These are phyloP conservation scores for Uropsilus gracilis DNA, from an alignment of 2,113 vertebrate genomes.

Conservation along the genomic window DNA sequence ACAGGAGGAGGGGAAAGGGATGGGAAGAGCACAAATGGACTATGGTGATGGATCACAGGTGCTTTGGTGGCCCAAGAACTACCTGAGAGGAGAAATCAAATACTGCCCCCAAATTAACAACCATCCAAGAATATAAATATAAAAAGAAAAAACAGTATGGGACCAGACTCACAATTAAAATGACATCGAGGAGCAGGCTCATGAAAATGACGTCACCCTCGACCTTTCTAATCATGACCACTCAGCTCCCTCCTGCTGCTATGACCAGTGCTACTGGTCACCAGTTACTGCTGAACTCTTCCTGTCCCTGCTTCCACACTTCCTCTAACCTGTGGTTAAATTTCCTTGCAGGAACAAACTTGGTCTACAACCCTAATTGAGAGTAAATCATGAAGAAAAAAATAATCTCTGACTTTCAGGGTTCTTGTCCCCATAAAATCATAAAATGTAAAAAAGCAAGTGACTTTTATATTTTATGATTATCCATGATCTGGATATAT, in stretches of 20 bases:
- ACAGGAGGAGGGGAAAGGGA: too few relatives aligned
- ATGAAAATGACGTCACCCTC: background rate
- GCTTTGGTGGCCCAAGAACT: too few relatives aligned
- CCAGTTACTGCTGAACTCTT: background rate
- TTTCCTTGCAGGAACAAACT: background rate
- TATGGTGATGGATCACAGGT: too few relatives aligned
- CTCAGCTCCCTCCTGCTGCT: rapidly evolving
- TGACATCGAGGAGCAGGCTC: background rate
- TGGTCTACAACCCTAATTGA: background rate
- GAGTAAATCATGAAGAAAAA: background rate
- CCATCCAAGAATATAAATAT: background rate
- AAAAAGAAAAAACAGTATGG: background rate
- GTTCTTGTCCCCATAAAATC: background rate
- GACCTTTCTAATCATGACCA: background rate
- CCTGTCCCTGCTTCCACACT: background rate
- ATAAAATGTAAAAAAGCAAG: slow-evolving; percentile 19
- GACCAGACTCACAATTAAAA: background rate
- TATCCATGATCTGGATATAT: background rate
- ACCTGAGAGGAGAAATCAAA: too few relatives aligned
- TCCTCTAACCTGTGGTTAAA: background rate
- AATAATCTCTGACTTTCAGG: background rate
- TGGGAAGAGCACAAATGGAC: too few relatives aligned
- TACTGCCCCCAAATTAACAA: background rate
- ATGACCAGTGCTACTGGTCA: background rate
- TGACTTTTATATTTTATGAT: background rate